Evolutionary conservation across 2,888 invertebrate species (phyloP).

Genomic region (Agrotis puta): DNA sequence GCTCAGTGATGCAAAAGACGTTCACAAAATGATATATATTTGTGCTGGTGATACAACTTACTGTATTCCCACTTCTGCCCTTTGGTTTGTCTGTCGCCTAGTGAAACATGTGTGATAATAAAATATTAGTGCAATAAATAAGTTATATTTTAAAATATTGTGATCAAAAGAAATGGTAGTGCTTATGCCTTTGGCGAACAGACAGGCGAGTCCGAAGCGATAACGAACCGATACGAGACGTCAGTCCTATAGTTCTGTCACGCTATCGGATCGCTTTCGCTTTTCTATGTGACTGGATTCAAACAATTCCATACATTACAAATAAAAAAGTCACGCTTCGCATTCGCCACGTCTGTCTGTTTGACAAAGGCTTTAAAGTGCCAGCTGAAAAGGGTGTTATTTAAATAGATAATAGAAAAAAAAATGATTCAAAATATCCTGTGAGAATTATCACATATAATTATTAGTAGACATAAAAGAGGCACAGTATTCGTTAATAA

Average conservation of each 20-base stretch:
- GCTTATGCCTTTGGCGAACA: too few species aligned
- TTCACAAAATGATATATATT: constrained; percentile 27
- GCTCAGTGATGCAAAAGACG: constrained; percentile 9
- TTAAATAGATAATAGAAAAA: constrained; percentile 2
- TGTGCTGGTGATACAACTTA: constrained; percentile 44
- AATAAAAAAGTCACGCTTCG: too few species aligned
- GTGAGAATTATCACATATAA: neutral
- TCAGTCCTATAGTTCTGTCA: too few species aligned
- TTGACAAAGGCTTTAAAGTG: too few species aligned
- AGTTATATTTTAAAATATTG: constrained; percentile 3
- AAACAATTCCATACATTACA: too few species aligned
- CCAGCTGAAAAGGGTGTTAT: constrained; percentile 18
- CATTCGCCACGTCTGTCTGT: too few species aligned
- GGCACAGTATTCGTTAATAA: neutral
- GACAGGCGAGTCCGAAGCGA: too few species aligned
- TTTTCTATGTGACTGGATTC: too few species aligned
- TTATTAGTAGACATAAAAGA: neutral
- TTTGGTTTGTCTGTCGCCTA: constrained; percentile 43
- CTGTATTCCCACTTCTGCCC: constrained; percentile 36
- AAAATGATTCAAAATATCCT: neutral
- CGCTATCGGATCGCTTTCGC: too few species aligned
- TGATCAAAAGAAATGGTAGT: neutral
- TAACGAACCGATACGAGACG: too few species aligned
- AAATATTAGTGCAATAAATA: constrained; percentile 44
- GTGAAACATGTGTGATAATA: constrained; percentile 48